Base-by-base conservation (phyloP, 2,797 vertebrate genomes). In the Danio albolineatus region DNA sequence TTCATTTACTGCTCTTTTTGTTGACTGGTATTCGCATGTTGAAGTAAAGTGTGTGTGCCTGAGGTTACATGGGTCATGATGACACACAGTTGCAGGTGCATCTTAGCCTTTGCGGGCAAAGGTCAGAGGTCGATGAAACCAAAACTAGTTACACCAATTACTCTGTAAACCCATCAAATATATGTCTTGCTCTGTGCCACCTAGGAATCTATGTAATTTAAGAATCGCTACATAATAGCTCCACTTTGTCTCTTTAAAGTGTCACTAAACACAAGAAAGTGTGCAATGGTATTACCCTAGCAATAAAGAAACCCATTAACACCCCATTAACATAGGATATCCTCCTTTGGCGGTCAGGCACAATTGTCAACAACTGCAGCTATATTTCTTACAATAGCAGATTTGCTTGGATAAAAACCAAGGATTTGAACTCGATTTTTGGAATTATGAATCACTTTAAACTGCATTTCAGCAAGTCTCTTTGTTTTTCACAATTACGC, bases 11-110 rank as follows among this genome's bases (percentile, higher is more conserved):
- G 36, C 41, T 44, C 41, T 12, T 73, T 66, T 70, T 56, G 64
- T 73, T 51, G 17, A 60, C 44, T 9, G 71, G 70, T 44, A 73
- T 83, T 76, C 70, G 19, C 10, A 56, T 41, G 48, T 8, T 44
- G 60, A 74, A 36, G 36, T 17, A 10, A 73, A 19, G 9, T 8
- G 13, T 56, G 10, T 43, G 17, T 72, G 74, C 28, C 49, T 71
- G 49, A 36, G 46, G 39, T 74, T 73, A 46, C 17, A 69, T 13
- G 44, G 70, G 67, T 79, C 72, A 12, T 73, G 54, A 12, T 73
- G 54, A 78, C 75, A 81, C 36, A 10, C 71, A 75, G 65, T 39
- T 69, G 74, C 80, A 82, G 86, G 80, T 85, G 74, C n/a, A 53
- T 79, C 62, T 78, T 53, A 70, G 44, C 19, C 70, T 80, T 48